Percentiles rank a stretch among this genome's conserved stretches.
These are phyloP conservation scores for Horisme vitalbata DNA, from an alignment of 2,888 invertebrate genomes.

Conservation along the genomic window DNA sequence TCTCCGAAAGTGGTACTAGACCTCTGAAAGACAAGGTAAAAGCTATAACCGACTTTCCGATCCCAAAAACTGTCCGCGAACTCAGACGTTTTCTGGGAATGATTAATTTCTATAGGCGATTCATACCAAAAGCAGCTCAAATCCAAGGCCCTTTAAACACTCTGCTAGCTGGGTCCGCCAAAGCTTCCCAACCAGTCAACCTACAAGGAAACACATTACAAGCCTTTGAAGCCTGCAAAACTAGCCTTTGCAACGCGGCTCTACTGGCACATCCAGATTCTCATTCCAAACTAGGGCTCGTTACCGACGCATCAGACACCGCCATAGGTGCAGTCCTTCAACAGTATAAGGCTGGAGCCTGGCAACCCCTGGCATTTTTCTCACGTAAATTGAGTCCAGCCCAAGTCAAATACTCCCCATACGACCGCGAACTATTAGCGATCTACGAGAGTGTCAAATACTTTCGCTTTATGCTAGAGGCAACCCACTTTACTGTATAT, in stretches of 20 bases:
- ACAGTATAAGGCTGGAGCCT: conserved; percentile 17
- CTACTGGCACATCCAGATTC: conserved; percentile 46
- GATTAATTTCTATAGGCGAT: conserved; percentile 37
- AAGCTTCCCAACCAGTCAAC: background rate
- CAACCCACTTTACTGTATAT: conserved; percentile 40
- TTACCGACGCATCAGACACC: conserved; percentile 35
- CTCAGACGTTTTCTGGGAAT: conserved; percentile 28
- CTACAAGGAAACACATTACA: background rate
- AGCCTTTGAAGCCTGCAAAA: background rate
- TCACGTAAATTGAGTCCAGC: conserved; percentile 43
- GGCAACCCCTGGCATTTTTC: conserved; percentile 50
- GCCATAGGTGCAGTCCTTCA: conserved; percentile 20
- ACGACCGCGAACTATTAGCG: conserved; percentile 50
- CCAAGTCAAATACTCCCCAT: conserved; percentile 36
- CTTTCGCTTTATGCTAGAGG: conserved; percentile 50
- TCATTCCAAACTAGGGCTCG: conserved; percentile 39
- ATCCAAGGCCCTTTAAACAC: conserved; percentile 28
- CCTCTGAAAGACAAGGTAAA: conserved; percentile 5
- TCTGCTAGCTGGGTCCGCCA: background rate
- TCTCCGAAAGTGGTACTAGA: conserved; percentile 17
- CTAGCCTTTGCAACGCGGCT: conserved; percentile 38
- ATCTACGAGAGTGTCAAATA: conserved; percentile 45
- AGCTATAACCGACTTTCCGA: conserved; percentile 11
- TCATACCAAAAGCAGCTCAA: conserved; percentile 44
- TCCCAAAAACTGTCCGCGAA: conserved; percentile 12